Conservation (phyloP, 2,113 vertebrate genomes). For the Hoplias malabaricus region DNA sequence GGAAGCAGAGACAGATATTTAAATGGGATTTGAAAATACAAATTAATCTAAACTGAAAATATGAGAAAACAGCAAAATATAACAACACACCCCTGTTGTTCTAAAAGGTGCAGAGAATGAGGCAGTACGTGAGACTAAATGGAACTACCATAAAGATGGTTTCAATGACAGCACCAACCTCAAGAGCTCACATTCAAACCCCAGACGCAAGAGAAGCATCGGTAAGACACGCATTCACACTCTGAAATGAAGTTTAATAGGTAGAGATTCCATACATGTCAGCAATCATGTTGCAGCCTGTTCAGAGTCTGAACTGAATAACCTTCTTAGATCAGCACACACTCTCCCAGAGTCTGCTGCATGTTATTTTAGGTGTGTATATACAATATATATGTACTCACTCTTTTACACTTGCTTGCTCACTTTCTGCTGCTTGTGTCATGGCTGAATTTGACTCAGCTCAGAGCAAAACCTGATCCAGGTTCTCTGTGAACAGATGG, state of each 20-base stretch:
- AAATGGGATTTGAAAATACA: too few species aligned
- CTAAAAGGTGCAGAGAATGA: slow-evolving; percentile 69
- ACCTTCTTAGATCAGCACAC: slow-evolving; percentile 22
- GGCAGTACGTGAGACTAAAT: slow-evolving; percentile 68
- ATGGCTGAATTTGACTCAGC: not conserved
- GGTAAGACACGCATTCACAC: slow-evolving; percentile 51
- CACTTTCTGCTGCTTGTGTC: too few species aligned
- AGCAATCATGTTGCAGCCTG: slow-evolving; percentile 35
- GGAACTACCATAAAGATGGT: slow-evolving; percentile 66
- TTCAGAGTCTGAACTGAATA: slow-evolving; percentile 20
- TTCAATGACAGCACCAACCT: slow-evolving; percentile 58
- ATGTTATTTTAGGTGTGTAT: slow-evolving; percentile 4
- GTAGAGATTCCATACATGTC: slow-evolving; percentile 42
- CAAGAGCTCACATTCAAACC: slow-evolving; percentile 62
- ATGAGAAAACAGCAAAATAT: too few species aligned
- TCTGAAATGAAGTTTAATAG: not conserved
- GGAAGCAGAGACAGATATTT: too few species aligned
- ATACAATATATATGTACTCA: not conserved
- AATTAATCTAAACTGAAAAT: too few species aligned
- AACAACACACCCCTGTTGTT: slow-evolving; percentile 37
- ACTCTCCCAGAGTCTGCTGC: slow-evolving; percentile 1
- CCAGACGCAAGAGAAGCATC: slow-evolving; percentile 69
- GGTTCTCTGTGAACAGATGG: not conserved
- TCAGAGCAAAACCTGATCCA: not conserved
- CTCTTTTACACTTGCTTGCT: not conserved